These are phyloP conservation scores for Rhinoraja longicauda DNA, from an alignment of 2,797 vertebrate species.

Conservation along the genomic window DNA sequence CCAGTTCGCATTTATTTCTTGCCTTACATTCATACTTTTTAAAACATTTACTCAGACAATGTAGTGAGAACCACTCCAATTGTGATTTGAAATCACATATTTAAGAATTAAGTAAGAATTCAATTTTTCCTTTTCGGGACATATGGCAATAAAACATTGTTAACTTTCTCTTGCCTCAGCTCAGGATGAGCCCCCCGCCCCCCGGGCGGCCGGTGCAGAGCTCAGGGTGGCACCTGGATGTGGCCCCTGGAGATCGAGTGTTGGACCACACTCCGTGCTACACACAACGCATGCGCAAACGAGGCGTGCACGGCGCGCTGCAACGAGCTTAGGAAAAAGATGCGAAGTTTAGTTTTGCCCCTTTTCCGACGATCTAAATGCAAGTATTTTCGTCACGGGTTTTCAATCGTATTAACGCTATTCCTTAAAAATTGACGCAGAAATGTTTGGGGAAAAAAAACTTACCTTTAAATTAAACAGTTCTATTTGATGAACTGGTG, in stretches of 20 bases:
- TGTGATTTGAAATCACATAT: not conserved
- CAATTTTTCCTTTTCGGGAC: no score
- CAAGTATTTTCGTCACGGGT: not conserved
- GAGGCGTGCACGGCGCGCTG: not conserved
- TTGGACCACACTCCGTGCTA: not conserved
- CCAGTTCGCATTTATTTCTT: not conserved
- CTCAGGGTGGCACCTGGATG: not conserved
- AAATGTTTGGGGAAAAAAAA: not conserved
- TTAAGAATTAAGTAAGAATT: not conserved
- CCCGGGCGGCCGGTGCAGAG: no score
- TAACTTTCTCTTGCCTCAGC: not conserved
- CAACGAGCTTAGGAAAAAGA: not conserved
- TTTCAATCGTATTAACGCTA: not conserved
- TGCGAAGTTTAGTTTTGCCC: not conserved
- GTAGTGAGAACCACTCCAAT: no score
- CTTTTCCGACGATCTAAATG: not conserved
- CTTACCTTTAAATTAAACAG: not conserved
- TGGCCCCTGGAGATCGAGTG: not conserved
- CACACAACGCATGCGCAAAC: slow-evolving; percentile 30
- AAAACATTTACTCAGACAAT: not conserved
- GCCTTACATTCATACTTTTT: not conserved
- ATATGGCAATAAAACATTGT: no score
- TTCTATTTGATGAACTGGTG: not conserved
- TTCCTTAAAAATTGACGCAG: not conserved
- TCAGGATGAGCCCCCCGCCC: no score